Conservation (phyloP, 2,113 vertebrate species). For the Apaloderma vittatum region DNA sequence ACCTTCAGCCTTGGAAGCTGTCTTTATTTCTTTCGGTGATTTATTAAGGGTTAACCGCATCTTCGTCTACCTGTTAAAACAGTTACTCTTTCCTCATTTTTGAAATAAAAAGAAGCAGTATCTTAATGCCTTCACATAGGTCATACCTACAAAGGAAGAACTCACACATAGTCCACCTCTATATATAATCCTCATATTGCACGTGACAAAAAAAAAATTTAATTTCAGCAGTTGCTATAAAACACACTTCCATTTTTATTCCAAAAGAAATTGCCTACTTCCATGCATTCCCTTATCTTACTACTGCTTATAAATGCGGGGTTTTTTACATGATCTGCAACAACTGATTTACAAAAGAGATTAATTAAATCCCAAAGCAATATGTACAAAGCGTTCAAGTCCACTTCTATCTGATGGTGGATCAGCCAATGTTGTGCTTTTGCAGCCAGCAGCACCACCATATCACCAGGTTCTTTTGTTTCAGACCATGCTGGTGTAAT, state of each 20-base stretch:
- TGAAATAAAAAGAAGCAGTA: neutral
- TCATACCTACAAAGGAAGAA: neutral
- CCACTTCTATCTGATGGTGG: neutral
- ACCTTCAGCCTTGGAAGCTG: neutral
- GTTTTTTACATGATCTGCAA: neutral
- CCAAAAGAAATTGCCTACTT: neutral
- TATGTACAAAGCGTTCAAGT: accelerated
- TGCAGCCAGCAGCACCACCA: neutral
- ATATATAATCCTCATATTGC: neutral
- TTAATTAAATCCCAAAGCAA: neutral
- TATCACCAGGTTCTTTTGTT: neutral
- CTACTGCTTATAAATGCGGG: neutral
- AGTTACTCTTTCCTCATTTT: neutral
- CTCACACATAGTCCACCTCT: neutral
- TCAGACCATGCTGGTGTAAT: neutral
- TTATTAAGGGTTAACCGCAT: neutral
- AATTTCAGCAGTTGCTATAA: neutral
- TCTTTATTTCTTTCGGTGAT: neutral
- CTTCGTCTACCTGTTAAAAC: neutral
- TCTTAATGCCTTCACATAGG: neutral
- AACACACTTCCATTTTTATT: neutral
- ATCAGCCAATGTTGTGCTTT: neutral
- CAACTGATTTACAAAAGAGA: neutral
- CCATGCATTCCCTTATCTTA: neutral
- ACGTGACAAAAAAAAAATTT: neutral